phyloP scores from a whole-genome alignment of 2,113 vertebrate species.

The Quiscalus mexicanus region DNA sequence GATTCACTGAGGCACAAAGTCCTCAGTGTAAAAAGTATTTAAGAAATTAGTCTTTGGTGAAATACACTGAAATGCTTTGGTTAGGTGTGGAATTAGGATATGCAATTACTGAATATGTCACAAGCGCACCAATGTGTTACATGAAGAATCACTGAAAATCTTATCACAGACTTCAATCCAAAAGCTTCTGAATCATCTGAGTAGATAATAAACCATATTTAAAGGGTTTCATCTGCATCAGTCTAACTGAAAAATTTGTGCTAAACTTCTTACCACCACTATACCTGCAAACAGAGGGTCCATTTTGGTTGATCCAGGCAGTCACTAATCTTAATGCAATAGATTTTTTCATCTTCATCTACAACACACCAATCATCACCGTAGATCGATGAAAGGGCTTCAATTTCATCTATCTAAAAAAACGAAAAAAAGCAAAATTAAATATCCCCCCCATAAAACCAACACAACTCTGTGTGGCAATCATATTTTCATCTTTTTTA shows the following conservation, averaged over 20 bases:
- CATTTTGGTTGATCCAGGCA: constrained; percentile 81
- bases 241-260: not conserved
- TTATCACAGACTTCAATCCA: not conserved
- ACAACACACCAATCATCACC: constrained; percentile 96
- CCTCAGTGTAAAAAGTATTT: not conserved
- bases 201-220: not conserved
- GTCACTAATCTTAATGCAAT: constrained; percentile 90
- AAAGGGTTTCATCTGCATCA: not conserved
- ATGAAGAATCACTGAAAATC: not conserved
- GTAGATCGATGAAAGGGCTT: constrained; percentile 95
- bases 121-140: not conserved
- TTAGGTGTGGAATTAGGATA: not conserved
- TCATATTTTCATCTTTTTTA: not conserved
- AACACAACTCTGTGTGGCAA: not conserved
- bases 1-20: not conserved
- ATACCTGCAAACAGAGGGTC: constrained; percentile 91
- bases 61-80: not conserved
- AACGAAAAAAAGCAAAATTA: not conserved
- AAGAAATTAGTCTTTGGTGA: not conserved
- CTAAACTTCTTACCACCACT: not conserved
- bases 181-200: not conserved
- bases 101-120: not conserved
- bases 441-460: fast-evolving
- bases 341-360: constrained; percentile 89
- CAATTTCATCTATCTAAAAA: constrained; percentile 91